These are phyloP conservation scores for Aphaenogaster ashmeadi DNA, from an alignment of 1,140 invertebrate species.

Conservation along the genomic window DNA sequence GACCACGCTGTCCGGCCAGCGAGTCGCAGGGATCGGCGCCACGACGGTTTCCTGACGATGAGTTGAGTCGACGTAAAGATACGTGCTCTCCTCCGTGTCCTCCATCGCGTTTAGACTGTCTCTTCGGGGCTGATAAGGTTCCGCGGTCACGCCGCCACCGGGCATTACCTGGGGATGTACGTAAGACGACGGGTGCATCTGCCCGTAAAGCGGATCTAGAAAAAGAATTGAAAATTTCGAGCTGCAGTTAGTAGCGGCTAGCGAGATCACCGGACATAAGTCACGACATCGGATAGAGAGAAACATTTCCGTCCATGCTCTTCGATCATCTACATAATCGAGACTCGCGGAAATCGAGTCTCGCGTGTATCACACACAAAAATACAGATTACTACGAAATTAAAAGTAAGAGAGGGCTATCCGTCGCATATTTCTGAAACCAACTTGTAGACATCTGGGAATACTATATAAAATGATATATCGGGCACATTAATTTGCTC, in stretches of 20 bases:
- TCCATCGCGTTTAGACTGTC: constrained; percentile 20
- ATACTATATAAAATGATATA: background rate
- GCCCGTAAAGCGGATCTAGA: constrained; percentile 74
- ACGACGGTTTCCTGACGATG: constrained; percentile 37
- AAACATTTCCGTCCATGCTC: constrained; percentile 71
- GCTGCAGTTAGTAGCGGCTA: constrained; percentile 47
- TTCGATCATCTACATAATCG: constrained; percentile 57
- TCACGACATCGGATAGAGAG: constrained; percentile 64
- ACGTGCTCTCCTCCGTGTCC: constrained; percentile 57
- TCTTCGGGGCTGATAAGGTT: constrained; percentile 45
- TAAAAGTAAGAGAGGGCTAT: background rate
- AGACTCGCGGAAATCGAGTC: background rate
- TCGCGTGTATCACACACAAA: constrained; percentile 3
- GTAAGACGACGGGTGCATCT: constrained; percentile 60
- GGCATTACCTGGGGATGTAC: constrained; percentile 49
- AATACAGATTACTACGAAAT: constrained; percentile 11
- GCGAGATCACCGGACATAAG: background rate
- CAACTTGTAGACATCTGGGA: background rate
- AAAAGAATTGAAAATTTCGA: constrained; percentile 71
- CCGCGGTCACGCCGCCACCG: background rate
- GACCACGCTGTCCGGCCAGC: constrained; percentile 64
- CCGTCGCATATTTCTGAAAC: background rate
- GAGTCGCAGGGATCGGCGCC: constrained; percentile 3
- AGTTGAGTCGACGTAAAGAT: constrained; percentile 48
- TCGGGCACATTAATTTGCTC: background rate